These are phyloP conservation scores for Ctenomys sociabilis DNA, from an alignment of 2,113 vertebrate genomes.

Conservation along the genomic window DNA sequence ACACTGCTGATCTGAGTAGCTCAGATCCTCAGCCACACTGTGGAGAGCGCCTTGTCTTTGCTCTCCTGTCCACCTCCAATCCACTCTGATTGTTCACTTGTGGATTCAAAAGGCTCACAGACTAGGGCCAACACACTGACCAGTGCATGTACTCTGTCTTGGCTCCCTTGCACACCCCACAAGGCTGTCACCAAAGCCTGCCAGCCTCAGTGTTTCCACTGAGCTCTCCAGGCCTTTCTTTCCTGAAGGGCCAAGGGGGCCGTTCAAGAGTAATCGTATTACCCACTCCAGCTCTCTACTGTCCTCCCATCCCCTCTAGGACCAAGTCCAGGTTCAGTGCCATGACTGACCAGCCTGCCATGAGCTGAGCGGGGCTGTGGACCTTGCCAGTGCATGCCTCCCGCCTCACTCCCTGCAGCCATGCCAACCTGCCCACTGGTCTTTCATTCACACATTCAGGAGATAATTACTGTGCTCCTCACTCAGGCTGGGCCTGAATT, in stretches of 20 bases:
- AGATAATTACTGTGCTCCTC: too few species aligned
- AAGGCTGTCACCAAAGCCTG: background rate
- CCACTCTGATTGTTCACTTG: background rate
- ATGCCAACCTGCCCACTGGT: fast-evolving
- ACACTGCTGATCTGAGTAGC: fast-evolving
- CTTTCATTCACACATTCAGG: fast-evolving
- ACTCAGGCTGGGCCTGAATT: background rate
- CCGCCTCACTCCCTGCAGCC: fast-evolving
- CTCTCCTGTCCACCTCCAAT: fast-evolving
- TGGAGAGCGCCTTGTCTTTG: background rate
- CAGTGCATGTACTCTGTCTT: fast-evolving
- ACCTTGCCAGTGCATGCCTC: background rate
- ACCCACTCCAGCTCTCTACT: background rate
- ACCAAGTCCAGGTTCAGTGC: background rate
- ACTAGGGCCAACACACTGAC: background rate
- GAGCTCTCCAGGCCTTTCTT: background rate
- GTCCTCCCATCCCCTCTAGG: background rate
- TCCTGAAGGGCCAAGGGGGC: background rate
- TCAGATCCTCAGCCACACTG: background rate
- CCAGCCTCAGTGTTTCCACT: background rate
- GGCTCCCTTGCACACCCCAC: background rate
- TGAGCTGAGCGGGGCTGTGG: fast-evolving
- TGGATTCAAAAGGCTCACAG: background rate
- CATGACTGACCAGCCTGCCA: background rate
- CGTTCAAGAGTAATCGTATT: background rate